phyloP scores from a whole-genome alignment of 2,888 invertebrate genomes.

The Mesodorylaimus sp. region DNA sequence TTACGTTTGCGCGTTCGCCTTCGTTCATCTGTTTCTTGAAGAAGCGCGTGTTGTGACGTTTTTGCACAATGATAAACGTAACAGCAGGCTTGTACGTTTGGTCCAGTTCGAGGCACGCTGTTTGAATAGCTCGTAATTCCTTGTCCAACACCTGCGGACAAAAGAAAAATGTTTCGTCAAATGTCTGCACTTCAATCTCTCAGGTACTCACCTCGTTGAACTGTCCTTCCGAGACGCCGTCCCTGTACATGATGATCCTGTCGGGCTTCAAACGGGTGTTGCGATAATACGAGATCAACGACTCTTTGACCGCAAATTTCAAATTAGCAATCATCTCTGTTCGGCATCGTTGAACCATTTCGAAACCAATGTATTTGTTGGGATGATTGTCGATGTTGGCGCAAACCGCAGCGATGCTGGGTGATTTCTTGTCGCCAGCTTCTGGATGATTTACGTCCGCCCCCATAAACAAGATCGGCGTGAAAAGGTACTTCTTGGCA shows the following conservation, averaged over 20 bases:
- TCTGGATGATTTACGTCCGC: conserved; percentile 98
- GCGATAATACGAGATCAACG: conserved; percentile 93
- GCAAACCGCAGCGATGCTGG: conserved; percentile 93
- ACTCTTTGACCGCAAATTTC: conserved; percentile 82
- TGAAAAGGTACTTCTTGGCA: conserved; percentile 52
- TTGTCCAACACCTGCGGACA: not conserved
- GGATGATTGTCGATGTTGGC: conserved; percentile 98
- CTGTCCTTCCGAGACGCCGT: not conserved
- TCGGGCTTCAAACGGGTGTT: conserved; percentile 75
- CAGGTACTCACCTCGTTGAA: not conserved
- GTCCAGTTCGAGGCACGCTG: not conserved
- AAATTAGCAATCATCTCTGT: conserved; percentile 43
- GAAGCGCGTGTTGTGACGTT: conserved; percentile 14
- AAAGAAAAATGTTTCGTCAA: too few relatives aligned
- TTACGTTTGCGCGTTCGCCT: not conserved
- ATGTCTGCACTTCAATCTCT: too few relatives aligned
- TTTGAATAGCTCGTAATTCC: not conserved
- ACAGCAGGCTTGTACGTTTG: conserved; percentile 21
- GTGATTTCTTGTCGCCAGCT: conserved; percentile 95
- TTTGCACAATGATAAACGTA: conserved; percentile 17
- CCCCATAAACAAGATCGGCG: conserved; percentile 93
- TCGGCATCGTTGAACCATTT: conserved; percentile 54
- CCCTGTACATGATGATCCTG: not conserved
- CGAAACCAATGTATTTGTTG: conserved; percentile 86
- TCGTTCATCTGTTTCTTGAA: conserved; percentile 6